These are phyloP conservation scores for Ciconia nigra DNA, from an alignment of 2,797 vertebrate genomes.

Conservation along the genomic window DNA sequence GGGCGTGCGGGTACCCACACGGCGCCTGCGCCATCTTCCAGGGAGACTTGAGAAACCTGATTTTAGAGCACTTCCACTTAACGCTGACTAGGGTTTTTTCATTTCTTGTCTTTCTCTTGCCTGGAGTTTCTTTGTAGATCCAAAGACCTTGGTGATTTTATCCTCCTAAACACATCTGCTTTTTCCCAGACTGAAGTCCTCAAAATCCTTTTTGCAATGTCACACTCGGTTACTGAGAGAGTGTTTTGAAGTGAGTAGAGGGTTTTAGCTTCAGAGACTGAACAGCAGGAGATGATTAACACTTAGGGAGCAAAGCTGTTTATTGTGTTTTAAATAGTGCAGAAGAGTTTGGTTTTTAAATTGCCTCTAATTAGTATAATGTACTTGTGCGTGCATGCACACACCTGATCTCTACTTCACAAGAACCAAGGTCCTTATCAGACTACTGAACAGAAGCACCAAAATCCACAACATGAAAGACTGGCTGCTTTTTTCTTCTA, in stretches of 20 bases:
- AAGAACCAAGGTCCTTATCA: neutral
- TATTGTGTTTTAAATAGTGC: constrained; percentile 70
- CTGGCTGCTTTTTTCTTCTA: neutral
- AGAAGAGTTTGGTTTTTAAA: constrained; percentile 61
- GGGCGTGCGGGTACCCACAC: fast-evolving
- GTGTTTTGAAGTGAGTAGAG: constrained; percentile 59
- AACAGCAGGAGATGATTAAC: constrained; percentile 70
- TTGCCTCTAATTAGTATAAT: constrained; percentile 64
- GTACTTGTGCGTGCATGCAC: neutral
- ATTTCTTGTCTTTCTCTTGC: neutral
- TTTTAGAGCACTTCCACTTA: neutral
- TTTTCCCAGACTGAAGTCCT: constrained; percentile 54
- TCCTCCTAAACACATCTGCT: constrained; percentile 47
- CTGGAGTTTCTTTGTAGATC: constrained; percentile 43
- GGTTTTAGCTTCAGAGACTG: constrained; percentile 61
- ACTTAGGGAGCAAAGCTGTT: constrained; percentile 65
- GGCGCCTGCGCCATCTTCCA: fast-evolving
- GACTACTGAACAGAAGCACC: neutral
- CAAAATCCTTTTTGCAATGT: constrained; percentile 53
- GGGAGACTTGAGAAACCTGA: neutral
- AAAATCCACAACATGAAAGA: neutral
- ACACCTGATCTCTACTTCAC: constrained; percentile 47
- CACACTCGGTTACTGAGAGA: constrained; percentile 61
- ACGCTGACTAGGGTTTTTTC: neutral
- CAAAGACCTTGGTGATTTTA: constrained; percentile 38